Conservation (phyloP, 1,140 invertebrate genomes). For the Glossosoma conforme region DNA sequence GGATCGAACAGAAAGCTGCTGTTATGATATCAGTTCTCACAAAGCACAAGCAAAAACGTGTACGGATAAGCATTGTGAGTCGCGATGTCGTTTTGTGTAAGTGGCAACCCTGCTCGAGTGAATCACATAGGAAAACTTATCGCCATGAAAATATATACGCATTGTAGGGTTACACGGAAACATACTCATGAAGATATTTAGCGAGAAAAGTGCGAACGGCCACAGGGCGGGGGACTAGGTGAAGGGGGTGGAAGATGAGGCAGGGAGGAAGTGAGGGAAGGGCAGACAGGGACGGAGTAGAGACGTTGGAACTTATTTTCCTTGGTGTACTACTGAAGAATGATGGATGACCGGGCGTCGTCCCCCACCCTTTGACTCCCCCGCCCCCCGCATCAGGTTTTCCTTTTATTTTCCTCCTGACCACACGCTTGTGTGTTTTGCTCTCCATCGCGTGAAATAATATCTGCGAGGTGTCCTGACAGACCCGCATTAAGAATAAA, state of each 20-base stretch:
- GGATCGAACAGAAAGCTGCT: too few species aligned
- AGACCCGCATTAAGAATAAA: too few species aligned
- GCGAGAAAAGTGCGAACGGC: slow-evolving; percentile 21
- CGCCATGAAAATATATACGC: slow-evolving; percentile 25
- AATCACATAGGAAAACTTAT: slow-evolving; percentile 23
- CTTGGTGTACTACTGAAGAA: slow-evolving; percentile 32
- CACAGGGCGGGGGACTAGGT: slow-evolving; percentile 7
- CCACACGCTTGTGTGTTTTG: slow-evolving; percentile 27
- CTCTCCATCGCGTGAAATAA: slow-evolving; percentile 28
- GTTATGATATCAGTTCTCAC: too few species aligned
- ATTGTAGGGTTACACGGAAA: slow-evolving; percentile 26
- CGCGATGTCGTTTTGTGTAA: too few species aligned
- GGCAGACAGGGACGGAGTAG: slow-evolving; percentile 11
- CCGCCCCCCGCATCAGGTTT: slow-evolving; percentile 11
- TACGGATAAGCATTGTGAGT: too few species aligned
- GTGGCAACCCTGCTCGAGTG: neutral
- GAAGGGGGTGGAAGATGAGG: neutral
- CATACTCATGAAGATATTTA: slow-evolving; percentile 29
- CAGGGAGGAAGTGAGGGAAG: neutral
- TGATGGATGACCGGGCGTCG: slow-evolving; percentile 31
- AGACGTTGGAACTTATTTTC: slow-evolving; percentile 32
- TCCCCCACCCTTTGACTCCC: slow-evolving; percentile 18
- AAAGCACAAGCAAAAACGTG: too few species aligned
- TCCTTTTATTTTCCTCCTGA: slow-evolving; percentile 24
- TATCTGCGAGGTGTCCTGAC: slow-evolving; percentile 28